Base-by-base conservation (phyloP, 1,140 invertebrate genomes). In the Hyles euphorbiae region DNA sequence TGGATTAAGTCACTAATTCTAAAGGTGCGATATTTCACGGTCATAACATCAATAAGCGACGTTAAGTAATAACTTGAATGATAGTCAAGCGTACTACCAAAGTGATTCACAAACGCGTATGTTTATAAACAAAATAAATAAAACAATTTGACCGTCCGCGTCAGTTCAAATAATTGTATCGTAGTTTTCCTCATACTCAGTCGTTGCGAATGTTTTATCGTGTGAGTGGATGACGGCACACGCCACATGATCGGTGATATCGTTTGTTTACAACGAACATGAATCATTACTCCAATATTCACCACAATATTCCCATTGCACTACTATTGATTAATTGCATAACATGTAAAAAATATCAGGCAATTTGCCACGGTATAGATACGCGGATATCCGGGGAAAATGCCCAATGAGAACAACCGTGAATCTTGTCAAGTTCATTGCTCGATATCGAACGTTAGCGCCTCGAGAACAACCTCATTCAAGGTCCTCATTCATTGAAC, bases 401-500 rank as follows among this genome's bases (percentile, higher is more conserved):
- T 11, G n/a, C n/a, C 46, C 5, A 48, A 48, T 48, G 12, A n/a
- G 8, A 7, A n/a, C 46, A n/a, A 48, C n/a, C 12, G n/a, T 11
- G n/a, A 11, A 11, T 48, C 12, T 11, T 5, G 2, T 10, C 10
- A 66, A 78, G 78, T 79, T 83, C 78, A 76, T 71, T 73, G 75
- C 67, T 74, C 76, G 60, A 59, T 61, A 72, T 71, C 72, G 68
- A 69, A 72, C 53, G 59, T 55, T 59, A 63, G 53, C 55, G 59
- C 53, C 67, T 67, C 72, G 71, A 72, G 70, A 70, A 79, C 72
- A 80, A 74, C 72, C 74, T 78, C 75, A 67, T 55, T 72, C 76
- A 83, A 83, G 81, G 81, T 72, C 76, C 68, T 61, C 67, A 68
- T 72, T 75, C 73, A 75, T 76, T 75, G 71, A 76, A 69, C 61